A percentile compares a stretch with the other conserved stretches of the same genome.
These are phyloP conservation scores for Calephelis perditalis DNA, from an alignment of 2,888 invertebrate species.

Conservation along the genomic window DNA sequence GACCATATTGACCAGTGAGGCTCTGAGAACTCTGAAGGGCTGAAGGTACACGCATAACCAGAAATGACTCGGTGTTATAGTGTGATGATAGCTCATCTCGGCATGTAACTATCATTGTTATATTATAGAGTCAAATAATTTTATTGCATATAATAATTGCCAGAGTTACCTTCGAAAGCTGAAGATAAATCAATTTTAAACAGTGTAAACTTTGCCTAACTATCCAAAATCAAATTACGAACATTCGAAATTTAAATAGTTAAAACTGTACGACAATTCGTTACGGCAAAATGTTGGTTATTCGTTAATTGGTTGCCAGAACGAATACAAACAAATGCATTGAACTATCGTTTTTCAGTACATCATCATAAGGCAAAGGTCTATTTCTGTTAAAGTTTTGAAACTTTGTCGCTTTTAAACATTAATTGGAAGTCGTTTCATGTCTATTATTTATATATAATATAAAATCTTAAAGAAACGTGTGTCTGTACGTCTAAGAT, in stretches of 20 bases:
- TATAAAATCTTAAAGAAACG: too few relatives aligned
- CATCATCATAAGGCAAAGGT: constrained; percentile 3
- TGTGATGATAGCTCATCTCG: too few relatives aligned
- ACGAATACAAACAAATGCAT: constrained; percentile 30
- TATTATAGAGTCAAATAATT: too few relatives aligned
- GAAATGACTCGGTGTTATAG: too few relatives aligned
- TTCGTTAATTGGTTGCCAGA: constrained; percentile 69
- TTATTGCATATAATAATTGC: too few relatives aligned
- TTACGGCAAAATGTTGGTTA: constrained; percentile 68
- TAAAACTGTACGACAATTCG: constrained; percentile 75
- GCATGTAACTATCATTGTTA: too few relatives aligned
- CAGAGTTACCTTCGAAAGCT: too few relatives aligned
- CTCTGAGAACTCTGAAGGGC: too few relatives aligned
- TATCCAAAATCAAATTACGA: constrained; percentile 57
- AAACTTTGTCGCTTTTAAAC: not conserved
- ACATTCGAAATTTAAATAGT: constrained; percentile 67
- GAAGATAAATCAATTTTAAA: constrained; percentile 16
- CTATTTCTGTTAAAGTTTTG: constrained; percentile 3
- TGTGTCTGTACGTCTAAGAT: not conserved
- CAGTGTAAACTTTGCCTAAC: constrained; percentile 27
- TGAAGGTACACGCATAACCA: too few relatives aligned
- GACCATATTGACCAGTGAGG: too few relatives aligned
- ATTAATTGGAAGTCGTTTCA: too few relatives aligned
- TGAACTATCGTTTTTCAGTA: constrained; percentile 13
- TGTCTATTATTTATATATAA: not conserved